These are phyloP conservation scores for Cosmia pyralina DNA, from an alignment of 2,888 invertebrate species.

Conservation along the genomic window DNA sequence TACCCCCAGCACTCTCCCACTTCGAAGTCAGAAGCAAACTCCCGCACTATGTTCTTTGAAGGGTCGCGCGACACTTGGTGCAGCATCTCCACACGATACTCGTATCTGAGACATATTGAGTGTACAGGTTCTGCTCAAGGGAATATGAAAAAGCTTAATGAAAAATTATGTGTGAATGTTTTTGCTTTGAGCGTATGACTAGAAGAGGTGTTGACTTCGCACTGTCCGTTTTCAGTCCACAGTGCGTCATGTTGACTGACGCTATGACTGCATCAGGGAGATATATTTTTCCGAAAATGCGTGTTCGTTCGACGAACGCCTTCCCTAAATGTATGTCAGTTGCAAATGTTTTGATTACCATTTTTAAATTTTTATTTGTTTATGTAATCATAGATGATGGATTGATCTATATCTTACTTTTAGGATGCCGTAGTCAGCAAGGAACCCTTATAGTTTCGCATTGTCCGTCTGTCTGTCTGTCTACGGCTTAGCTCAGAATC, in stretches of 20 bases:
- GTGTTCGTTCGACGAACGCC: not conserved
- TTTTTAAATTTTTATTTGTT: not conserved
- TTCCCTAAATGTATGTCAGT: too few relatives aligned
- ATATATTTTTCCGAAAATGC: too few relatives aligned
- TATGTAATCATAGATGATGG: not conserved
- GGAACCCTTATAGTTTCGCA: too few relatives aligned
- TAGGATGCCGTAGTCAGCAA: too few relatives aligned
- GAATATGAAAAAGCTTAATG: not conserved
- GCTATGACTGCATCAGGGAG: not conserved
- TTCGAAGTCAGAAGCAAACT: conserved; percentile 98
- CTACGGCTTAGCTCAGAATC: too few relatives aligned
- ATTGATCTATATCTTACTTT: not conserved
- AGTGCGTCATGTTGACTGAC: not conserved
- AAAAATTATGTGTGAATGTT: not conserved
- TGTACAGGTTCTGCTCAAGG: conserved; percentile 55
- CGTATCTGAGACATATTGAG: conserved; percentile 91
- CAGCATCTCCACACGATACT: conserved; percentile 98
- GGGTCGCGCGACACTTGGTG: conserved; percentile 96
- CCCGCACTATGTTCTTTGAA: conserved; percentile 96
- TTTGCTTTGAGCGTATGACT: not conserved
- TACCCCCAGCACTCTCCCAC: conserved; percentile 99
- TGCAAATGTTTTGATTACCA: not conserved
- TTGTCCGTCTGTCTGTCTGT: too few relatives aligned
- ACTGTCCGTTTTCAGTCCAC: not conserved
- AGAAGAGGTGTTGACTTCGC: not conserved